A percentile compares a stretch with the other conserved stretches of the same genome.
Evolutionary conservation across 2,888 invertebrate genomes (phyloP).

Genomic region (Sphecodes monilicornis): DNA sequence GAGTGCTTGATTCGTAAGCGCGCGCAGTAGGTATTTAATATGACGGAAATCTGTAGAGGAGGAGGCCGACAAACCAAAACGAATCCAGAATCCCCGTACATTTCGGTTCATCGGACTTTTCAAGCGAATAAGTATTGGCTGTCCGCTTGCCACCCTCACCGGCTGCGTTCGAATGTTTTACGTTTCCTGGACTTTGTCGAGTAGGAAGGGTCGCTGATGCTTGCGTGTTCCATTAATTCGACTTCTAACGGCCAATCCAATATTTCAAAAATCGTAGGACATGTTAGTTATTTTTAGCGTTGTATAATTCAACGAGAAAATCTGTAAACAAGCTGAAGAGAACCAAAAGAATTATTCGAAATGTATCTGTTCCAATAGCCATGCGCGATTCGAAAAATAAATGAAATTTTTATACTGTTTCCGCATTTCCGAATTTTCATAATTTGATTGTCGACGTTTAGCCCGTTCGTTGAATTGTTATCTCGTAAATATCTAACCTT

Average conservation of each 20-base stretch:
- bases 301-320: background rate
- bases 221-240: background rate
- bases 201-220: background rate
- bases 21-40: conserved; percentile 42
- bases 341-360: background rate
- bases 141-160: background rate
- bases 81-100: background rate
- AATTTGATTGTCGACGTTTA: background rate
- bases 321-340: background rate
- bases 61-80: conserved; percentile 24
- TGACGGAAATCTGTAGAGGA: conserved; percentile 8
- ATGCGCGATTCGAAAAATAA: background rate
- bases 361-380: background rate
- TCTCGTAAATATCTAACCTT: background rate
- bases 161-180: conserved; percentile 12
- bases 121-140: background rate
- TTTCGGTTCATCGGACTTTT: conserved; percentile 31
- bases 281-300: background rate
- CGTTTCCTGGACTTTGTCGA: background rate
- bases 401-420: background rate
- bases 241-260: background rate
- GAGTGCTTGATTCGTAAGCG: conserved; percentile 19
- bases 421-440: background rate
- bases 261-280: background rate
- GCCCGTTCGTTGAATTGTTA: background rate